Conservation (phyloP, 2,797 vertebrate species). For the Pseudopleuronectes americanus region DNA sequence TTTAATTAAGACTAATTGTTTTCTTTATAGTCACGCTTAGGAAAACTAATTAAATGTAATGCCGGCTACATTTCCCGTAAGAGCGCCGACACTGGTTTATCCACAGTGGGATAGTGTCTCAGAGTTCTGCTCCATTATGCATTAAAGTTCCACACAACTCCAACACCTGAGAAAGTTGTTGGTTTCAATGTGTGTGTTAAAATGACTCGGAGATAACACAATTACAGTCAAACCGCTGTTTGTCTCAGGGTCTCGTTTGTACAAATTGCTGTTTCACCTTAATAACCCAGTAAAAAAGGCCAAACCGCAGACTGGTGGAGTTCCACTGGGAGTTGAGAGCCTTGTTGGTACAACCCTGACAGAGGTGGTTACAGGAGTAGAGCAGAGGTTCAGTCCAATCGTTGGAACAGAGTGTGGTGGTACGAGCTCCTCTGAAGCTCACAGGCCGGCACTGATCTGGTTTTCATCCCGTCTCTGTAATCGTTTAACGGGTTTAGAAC, state of each 20-base stretch:
- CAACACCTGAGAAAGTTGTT: constrained; percentile 23
- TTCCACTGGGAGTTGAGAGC: constrained; percentile 31
- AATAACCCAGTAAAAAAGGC: not conserved
- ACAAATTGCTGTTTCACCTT: not conserved
- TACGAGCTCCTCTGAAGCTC: constrained; percentile 15
- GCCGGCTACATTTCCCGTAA: constrained; percentile 74
- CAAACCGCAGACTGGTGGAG: no score
- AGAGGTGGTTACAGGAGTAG: not conserved
- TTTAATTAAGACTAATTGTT: constrained; percentile 86
- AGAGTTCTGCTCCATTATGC: constrained; percentile 61
- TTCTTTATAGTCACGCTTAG: constrained; percentile 72
- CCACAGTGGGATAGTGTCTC: constrained; percentile 57
- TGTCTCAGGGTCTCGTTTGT: not conserved
- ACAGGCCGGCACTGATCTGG: not conserved
- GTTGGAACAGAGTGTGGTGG: constrained; percentile 21
- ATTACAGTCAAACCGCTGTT: not conserved
- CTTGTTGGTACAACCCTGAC: constrained; percentile 57
- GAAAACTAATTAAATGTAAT: constrained; percentile 81
- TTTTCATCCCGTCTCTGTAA: constrained; percentile 8
- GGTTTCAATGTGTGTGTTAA: not conserved
- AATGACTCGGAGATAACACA: not conserved
- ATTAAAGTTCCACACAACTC: constrained; percentile 57
- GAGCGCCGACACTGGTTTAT: constrained; percentile 61
- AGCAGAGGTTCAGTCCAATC: constrained; percentile 11
- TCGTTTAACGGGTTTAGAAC: constrained; percentile 40